These are phyloP conservation scores for Parotocinclus haroldoi DNA, from an alignment of 2,797 vertebrate species.

Conservation along the genomic window DNA sequence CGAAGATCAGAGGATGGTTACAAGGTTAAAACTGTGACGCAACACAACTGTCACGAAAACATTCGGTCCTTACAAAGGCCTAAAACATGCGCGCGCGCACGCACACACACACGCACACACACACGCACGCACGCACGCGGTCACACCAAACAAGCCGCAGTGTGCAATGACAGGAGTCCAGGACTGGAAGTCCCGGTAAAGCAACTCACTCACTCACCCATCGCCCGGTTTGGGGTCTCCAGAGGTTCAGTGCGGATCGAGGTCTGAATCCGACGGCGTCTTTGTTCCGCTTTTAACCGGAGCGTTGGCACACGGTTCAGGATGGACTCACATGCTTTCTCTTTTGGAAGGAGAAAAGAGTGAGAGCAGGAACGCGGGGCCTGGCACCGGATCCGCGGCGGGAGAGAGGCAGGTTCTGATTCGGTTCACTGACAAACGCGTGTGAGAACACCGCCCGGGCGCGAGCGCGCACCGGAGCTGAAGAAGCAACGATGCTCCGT, in stretches of 20 bases:
- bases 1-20: too few relatives aligned
- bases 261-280: not conserved
- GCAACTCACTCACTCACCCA: slow-evolving; percentile 43
- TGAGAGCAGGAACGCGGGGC: not conserved
- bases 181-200: not conserved
- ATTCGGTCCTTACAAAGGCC: too few relatives aligned
- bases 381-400: slow-evolving; percentile 4
- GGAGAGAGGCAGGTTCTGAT: not conserved
- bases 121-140: too few relatives aligned
- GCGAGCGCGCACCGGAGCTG: slow-evolving; percentile 3
- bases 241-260: slow-evolving; percentile 40
- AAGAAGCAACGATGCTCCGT: not conserved
- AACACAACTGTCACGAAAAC: too few relatives aligned
- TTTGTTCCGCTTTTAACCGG: not conserved
- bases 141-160: not conserved
- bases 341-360: not conserved
- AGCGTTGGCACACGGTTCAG: not conserved
- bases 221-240: slow-evolving; percentile 47
- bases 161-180: not conserved
- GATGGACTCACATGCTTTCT: slow-evolving; percentile 1
- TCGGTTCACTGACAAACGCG: slow-evolving; percentile 28
- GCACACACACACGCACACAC: too few relatives aligned
- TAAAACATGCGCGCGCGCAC: too few relatives aligned
- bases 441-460: not conserved
- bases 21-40: too few relatives aligned